Evolutionary conservation across 2,113 vertebrate genomes (phyloP).

Genomic region (Pardalotus punctatus): DNA sequence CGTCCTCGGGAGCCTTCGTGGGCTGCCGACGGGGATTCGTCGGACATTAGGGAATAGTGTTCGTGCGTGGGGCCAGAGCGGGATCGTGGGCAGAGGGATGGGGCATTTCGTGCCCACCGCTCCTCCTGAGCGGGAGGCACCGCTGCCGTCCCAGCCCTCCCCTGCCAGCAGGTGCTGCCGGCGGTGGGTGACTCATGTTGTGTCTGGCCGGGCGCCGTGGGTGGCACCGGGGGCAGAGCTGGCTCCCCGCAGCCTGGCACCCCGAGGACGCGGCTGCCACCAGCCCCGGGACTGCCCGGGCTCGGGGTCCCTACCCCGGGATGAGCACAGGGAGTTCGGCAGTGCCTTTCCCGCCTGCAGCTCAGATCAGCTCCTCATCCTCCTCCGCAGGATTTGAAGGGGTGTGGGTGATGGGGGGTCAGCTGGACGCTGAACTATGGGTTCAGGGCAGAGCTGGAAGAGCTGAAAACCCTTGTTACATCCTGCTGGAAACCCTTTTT

Average conservation of each 20-base stretch:
- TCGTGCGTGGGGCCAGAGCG: accelerated
- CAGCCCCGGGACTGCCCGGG: not conserved
- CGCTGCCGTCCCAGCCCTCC: not conserved
- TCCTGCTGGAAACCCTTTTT: not conserved
- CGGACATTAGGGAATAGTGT: accelerated
- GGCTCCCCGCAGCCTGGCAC: not conserved
- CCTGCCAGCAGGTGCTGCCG: not conserved
- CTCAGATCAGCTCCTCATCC: not conserved
- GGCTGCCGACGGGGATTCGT: not conserved
- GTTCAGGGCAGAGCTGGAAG: not conserved
- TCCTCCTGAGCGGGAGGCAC: not conserved
- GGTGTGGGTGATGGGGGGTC: not conserved
- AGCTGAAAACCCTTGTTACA: not conserved
- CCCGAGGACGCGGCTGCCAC: not conserved
- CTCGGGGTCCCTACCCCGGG: accelerated
- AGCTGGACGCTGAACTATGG: not conserved
- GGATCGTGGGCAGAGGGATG: not conserved
- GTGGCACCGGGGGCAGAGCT: not conserved
- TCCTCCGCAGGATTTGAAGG: accelerated
- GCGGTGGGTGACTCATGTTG: not conserved
- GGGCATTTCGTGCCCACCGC: not conserved
- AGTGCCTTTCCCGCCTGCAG: not conserved
- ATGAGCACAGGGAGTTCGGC: not conserved
- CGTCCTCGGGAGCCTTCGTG: not conserved
- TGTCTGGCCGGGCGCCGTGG: not conserved